These are phyloP conservation scores for Acropora yongei DNA, from an alignment of 64 coral and sea anemone genomes.

Conservation along the genomic window DNA sequence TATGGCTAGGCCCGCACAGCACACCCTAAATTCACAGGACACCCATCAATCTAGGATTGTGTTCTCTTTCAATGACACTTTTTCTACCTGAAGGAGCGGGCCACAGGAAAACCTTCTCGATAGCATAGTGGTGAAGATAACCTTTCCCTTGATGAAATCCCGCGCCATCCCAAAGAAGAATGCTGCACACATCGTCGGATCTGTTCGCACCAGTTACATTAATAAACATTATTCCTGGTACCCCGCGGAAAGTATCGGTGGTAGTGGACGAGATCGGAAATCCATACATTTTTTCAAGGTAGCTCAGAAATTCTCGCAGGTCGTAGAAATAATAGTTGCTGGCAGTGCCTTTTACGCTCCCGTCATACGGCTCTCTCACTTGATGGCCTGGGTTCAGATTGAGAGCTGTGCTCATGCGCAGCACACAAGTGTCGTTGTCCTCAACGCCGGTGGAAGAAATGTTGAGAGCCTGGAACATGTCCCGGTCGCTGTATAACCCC, in stretches of 20 bases:
- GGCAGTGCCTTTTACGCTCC: background rate
- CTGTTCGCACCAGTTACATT: constrained; percentile 17
- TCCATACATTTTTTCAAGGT: constrained; percentile 24
- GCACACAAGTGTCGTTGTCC: constrained; percentile 65
- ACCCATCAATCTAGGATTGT: too few relatives aligned
- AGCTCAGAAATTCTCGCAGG: background rate
- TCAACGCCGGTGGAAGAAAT: background rate
- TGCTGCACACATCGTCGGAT: constrained; percentile 37
- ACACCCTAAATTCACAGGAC: too few relatives aligned
- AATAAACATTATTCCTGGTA: constrained; percentile 80
- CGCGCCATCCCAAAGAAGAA: constrained; percentile 78
- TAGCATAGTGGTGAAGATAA: constrained; percentile 47
- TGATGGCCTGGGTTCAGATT: constrained; percentile 68
- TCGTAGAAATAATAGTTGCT: constrained; percentile 18
- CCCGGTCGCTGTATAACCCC: constrained; percentile 35
- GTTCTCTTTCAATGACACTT: background rate
- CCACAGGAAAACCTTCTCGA: constrained; percentile 71
- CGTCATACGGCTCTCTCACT: background rate
- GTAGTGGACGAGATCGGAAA: background rate
- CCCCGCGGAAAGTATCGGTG: constrained; percentile 26
- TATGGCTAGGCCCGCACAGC: too few relatives aligned
- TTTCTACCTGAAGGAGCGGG: constrained; percentile 69
- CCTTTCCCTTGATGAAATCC: constrained; percentile 71
- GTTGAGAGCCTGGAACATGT: constrained; percentile 21
- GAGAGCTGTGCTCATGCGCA: constrained; percentile 80